phyloP scores from a whole-genome alignment of 2,888 invertebrate species.

The Drosophila parthenogenetica region DNA sequence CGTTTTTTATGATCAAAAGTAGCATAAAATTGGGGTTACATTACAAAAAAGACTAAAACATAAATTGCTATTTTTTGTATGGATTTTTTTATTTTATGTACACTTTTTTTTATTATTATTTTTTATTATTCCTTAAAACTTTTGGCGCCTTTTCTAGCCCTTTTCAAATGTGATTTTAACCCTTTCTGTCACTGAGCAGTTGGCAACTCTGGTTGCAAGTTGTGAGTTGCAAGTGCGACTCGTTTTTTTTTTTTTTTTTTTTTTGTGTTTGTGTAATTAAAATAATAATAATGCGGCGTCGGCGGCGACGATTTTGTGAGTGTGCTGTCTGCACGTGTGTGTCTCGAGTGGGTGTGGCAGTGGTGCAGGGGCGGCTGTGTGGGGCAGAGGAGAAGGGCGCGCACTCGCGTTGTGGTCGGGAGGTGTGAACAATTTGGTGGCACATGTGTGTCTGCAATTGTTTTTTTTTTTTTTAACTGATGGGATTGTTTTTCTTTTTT shows the following conservation, averaged over 20 bases:
- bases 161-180: too few relatives aligned
- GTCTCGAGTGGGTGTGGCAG: conserved; percentile 71
- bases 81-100: too few relatives aligned
- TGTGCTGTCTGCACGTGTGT: conserved; percentile 48
- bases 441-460: conserved; percentile 64
- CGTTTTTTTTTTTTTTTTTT: conserved; percentile 42
- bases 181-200: too few relatives aligned
- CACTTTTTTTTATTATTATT: too few relatives aligned
- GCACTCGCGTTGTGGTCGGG: conserved; percentile 33
- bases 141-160: too few relatives aligned
- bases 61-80: too few relatives aligned
- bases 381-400: neutral
- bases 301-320: conserved; percentile 5
- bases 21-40: too few relatives aligned
- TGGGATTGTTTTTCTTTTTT: conserved; percentile 39
- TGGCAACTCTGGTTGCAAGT: conserved; percentile 8
- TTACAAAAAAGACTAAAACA: too few relatives aligned
- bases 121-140: too few relatives aligned
- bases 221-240: conserved; percentile 42
- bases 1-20: too few relatives aligned
- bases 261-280: conserved; percentile 74
- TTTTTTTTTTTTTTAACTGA: conserved; percentile 25
- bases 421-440: conserved; percentile 77
- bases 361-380: conserved; percentile 3
- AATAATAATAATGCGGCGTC: conserved; percentile 66